Conservation (phyloP, 2,888 invertebrate genomes). For the Molorchus minor region DNA sequence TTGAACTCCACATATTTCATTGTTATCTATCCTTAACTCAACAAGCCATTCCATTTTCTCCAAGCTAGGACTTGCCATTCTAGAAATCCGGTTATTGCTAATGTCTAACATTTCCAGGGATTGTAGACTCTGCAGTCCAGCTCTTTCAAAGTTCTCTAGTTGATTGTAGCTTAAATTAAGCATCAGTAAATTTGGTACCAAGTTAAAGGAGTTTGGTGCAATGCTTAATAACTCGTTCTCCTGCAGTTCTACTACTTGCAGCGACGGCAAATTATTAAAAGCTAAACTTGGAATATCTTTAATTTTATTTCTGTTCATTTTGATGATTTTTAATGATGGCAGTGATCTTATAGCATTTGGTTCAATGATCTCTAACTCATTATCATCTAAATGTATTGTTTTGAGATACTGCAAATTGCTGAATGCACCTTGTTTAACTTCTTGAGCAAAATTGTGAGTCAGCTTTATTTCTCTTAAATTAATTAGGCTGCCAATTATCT, state of each 20-base stretch:
- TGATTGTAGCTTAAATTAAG: constrained; percentile 86
- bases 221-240: constrained; percentile 80
- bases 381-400: constrained; percentile 81
- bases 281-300: constrained; percentile 78
- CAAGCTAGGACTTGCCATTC: constrained; percentile 72
- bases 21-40: constrained; percentile 85
- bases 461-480: constrained; percentile 76
- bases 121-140: constrained; percentile 76
- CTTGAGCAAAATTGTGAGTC: constrained; percentile 78
- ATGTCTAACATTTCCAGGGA: constrained; percentile 87
- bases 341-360: constrained; percentile 76
- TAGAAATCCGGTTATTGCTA: constrained; percentile 79
- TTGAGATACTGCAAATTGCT: constrained; percentile 75
- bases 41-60: constrained; percentile 86
- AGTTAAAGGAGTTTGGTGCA: constrained; percentile 78
- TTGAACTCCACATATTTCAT: constrained; percentile 81
- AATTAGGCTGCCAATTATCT: constrained; percentile 74
- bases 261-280: constrained; percentile 78
- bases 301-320: constrained; percentile 76
- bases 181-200: constrained; percentile 80
- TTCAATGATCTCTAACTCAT: constrained; percentile 79
- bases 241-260: constrained; percentile 80
- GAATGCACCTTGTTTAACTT: constrained; percentile 77
- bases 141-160: constrained; percentile 76
- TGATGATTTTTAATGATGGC: constrained; percentile 69